phyloP scores from a whole-genome alignment of 2,113 vertebrate genomes.

The Oryctolagus cuniculus region mOryCun1.1 NC_091444.1:18974501-18975000 shows the following conservation, averaged over 20 bases:
- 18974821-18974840: slow-evolving; percentile 97
- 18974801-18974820: slow-evolving; percentile 94
- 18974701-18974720: slow-evolving; percentile 99
- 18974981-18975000: too few species aligned
- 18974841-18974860: slow-evolving; percentile 95
- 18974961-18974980: not conserved
- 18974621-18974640: too few species aligned
- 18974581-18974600: not conserved
- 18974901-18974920: slow-evolving; percentile 97
- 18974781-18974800: slow-evolving; percentile 97
- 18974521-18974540: not conserved
- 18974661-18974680: slow-evolving; percentile 91
- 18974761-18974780: slow-evolving; percentile 99
- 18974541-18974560: not conserved
- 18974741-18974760: slow-evolving; percentile 98
- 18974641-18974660: fast-evolving
- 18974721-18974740: slow-evolving; percentile 89
- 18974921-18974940: not conserved
- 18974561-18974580: not conserved
- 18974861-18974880: slow-evolving; percentile 97
- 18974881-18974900: slow-evolving; percentile 97
- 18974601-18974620: not conserved
- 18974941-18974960: not conserved
- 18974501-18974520: not conserved
- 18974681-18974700: slow-evolving; percentile 96